Conservation (phyloP, 2,888 invertebrate genomes). For the Diachrysia chrysitis region DNA sequence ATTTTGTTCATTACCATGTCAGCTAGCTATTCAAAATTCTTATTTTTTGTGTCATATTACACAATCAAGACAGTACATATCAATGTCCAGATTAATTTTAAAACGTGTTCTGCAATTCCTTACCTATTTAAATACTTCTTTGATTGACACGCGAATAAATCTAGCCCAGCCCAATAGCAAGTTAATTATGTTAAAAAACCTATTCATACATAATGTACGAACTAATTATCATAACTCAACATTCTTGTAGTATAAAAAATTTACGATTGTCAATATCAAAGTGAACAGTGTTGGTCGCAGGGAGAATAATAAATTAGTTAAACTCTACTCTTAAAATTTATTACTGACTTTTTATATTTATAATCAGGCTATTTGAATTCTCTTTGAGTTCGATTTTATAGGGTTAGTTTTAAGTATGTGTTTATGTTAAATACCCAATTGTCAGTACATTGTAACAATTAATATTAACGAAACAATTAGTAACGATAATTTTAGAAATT, state of each 20-base stretch:
- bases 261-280: conserved; percentile 48
- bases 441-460: background rate
- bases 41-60: background rate
- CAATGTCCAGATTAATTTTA: conserved; percentile 8
- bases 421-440: conserved; percentile 38
- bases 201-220: conserved; percentile 52
- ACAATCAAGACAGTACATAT: conserved; percentile 3
- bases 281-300: conserved; percentile 50
- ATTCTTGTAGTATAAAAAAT: conserved; percentile 60
- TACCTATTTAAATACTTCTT: conserved; percentile 34
- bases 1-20: background rate
- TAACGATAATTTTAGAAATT: background rate
- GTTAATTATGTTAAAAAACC: conserved; percentile 38
- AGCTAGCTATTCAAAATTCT: background rate
- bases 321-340: conserved; percentile 56
- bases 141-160: conserved; percentile 51
- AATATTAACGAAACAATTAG: background rate
- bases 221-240: conserved; percentile 62
- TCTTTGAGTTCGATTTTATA: conserved; percentile 54
- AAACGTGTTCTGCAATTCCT: conserved; percentile 22
- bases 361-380: conserved; percentile 57
- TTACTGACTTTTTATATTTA: conserved; percentile 46
- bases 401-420: conserved; percentile 33
- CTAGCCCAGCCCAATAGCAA: conserved; percentile 24
- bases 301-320: conserved; percentile 59